Conservation (phyloP, 2,113 vertebrate genomes). For the Cyanoramphus novaezelandiae region DNA sequence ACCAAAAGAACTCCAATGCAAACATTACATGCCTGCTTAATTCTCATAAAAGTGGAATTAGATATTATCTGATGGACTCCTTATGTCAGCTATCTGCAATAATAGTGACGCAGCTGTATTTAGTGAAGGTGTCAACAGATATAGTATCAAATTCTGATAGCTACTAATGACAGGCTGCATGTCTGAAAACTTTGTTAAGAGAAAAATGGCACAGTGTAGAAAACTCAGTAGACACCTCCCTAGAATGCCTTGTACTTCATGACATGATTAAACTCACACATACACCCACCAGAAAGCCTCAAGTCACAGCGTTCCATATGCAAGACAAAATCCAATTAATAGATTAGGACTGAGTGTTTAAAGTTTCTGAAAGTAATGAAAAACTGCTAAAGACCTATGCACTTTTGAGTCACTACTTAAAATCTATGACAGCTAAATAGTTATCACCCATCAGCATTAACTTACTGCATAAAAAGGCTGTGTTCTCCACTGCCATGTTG, state of each 20-base stretch:
- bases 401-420: background rate
- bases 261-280: background rate
- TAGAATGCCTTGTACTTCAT: background rate
- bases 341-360: background rate
- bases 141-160: conserved; percentile 14
- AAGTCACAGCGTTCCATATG: background rate
- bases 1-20: background rate
- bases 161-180: background rate
- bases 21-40: background rate
- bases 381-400: background rate
- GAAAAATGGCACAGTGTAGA: background rate
- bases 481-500: rapidly evolving
- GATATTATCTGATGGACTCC: background rate
- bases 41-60: background rate
- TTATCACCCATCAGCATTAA: background rate
- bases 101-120: background rate
- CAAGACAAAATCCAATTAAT: background rate
- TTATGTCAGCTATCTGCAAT: background rate
- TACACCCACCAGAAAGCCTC: background rate
- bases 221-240: background rate
- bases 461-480: background rate
- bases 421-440: background rate
- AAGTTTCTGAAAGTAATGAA: background rate
- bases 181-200: background rate
- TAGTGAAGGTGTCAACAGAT: background rate